phyloP scores from a whole-genome alignment of 2,888 invertebrate species.

The Thymelicus acteon region DNA sequence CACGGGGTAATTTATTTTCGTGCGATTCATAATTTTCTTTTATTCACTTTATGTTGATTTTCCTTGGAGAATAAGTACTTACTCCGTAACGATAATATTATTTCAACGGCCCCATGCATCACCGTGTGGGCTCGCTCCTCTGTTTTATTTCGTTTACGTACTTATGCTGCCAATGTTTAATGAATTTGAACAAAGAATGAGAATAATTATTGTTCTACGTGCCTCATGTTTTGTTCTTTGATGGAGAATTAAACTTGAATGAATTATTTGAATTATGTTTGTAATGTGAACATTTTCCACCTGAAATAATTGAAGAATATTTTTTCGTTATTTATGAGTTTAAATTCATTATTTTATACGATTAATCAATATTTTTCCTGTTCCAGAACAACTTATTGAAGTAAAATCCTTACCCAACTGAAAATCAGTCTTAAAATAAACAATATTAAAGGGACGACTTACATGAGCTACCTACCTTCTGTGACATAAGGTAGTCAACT shows the following conservation, averaged over 20 bases:
- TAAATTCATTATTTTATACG: too few species aligned
- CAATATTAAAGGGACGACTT: too few species aligned
- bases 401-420: too few species aligned
- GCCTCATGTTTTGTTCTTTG: neutral
- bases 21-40: conserved; percentile 85
- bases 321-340: too few species aligned
- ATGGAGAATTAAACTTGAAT: neutral
- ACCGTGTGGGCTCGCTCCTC: conserved; percentile 58
- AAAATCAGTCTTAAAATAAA: too few species aligned
- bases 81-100: conserved; percentile 84
- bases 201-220: neutral
- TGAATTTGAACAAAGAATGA: conserved; percentile 28
- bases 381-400: too few species aligned
- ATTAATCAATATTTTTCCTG: too few species aligned
- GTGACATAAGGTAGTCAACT: too few species aligned
- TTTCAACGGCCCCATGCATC: conserved; percentile 82
- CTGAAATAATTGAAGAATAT: too few species aligned
- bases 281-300: too few species aligned
- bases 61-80: conserved; percentile 79
- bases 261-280: neutral
- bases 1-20: conserved; percentile 83
- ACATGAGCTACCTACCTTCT: too few species aligned
- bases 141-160: conserved; percentile 38
- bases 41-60: conserved; percentile 86
- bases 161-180: conserved; percentile 26